phyloP scores from a whole-genome alignment of 2,888 invertebrate species.

The Phania funesta region DNA sequence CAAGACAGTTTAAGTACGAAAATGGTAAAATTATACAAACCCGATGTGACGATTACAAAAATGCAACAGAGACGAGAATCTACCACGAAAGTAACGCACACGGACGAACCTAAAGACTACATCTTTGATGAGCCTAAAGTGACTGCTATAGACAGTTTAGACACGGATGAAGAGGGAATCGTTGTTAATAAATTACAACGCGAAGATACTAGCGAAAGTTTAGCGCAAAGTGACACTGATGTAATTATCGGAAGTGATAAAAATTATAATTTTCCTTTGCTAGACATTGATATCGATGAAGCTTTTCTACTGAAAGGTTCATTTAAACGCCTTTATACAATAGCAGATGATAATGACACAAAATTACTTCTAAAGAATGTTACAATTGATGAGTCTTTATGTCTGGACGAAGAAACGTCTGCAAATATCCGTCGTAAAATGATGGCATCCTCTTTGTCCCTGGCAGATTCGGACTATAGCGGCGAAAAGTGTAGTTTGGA shows the following conservation, averaged over 20 bases:
- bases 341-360: conserved; percentile 70
- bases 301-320: conserved; percentile 57
- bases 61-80: conserved; percentile 73
- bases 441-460: conserved; percentile 77
- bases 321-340: conserved; percentile 72
- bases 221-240: conserved; percentile 74
- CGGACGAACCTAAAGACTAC: conserved; percentile 46
- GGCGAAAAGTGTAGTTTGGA: not conserved
- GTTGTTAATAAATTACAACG: conserved; percentile 71
- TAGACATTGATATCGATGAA: not conserved
- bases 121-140: conserved; percentile 72
- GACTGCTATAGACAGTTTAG: conserved; percentile 69
- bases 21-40: conserved; percentile 72
- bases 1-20: conserved; percentile 71
- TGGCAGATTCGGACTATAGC: conserved; percentile 76
- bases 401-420: conserved; percentile 73
- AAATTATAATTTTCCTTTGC: not conserved
- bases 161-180: conserved; percentile 74
- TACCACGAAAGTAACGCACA: conserved; percentile 64
- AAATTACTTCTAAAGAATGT: conserved; percentile 71
- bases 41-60: conserved; percentile 73
- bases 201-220: conserved; percentile 74
- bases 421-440: conserved; percentile 77
- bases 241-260: conserved; percentile 72
- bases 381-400: conserved; percentile 71